Percentiles rank a stretch among this genome's conserved stretches.
These are phyloP conservation scores for Andrena cerasifolii DNA, from an alignment of 1,140 invertebrate genomes.

Conservation along the genomic window DNA sequence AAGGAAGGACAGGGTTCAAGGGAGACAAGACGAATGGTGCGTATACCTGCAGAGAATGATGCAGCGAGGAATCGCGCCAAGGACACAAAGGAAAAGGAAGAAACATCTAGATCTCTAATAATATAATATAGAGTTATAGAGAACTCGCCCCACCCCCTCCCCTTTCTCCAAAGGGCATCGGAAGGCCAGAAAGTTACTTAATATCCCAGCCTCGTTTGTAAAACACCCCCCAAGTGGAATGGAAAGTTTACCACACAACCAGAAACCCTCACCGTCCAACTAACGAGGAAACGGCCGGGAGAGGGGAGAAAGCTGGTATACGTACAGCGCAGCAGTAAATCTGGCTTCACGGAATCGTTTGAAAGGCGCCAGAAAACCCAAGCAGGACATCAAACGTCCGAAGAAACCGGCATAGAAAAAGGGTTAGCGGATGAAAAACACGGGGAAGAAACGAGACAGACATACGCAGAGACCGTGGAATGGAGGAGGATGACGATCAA, in stretches of 20 bases:
- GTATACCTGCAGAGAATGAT: neutral
- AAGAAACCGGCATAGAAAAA: constrained; percentile 24
- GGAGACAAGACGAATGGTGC: neutral
- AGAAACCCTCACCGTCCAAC: too few species aligned
- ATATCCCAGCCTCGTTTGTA: too few species aligned
- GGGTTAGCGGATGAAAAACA: neutral
- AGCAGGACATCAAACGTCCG: neutral
- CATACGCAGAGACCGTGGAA: neutral
- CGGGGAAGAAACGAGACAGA: neutral
- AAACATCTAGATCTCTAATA: neutral
- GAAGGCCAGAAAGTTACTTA: too few species aligned
- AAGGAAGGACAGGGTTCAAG: neutral
- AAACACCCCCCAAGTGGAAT: too few species aligned
- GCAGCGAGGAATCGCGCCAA: neutral
- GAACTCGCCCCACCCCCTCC: too few species aligned
- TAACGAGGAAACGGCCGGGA: too few species aligned
- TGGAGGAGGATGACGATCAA: constrained; percentile 15
- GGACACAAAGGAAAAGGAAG: neutral
- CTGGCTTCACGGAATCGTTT: neutral
- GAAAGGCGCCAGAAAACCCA: neutral
- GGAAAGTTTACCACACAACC: too few species aligned
- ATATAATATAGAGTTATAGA: neutral
- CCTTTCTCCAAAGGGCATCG: too few species aligned
- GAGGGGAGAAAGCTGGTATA: too few species aligned
- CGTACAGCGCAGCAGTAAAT: neutral